Conservation (phyloP, 1,140 invertebrate genomes). For the Procambarus virginalis region DNA sequence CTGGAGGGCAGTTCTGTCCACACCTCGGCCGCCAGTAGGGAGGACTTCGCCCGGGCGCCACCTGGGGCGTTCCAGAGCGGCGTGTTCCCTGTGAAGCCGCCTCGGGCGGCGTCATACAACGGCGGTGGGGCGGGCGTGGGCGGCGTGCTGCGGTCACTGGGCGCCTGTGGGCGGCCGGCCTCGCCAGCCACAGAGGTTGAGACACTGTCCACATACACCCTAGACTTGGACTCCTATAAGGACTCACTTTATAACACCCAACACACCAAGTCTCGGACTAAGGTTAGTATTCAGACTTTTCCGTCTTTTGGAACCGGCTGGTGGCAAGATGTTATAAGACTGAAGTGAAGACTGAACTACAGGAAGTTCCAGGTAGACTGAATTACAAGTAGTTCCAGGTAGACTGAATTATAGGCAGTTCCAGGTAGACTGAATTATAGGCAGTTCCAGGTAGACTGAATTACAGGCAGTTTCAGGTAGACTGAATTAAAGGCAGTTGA, state of each 20-base stretch:
- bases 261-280: background rate
- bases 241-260: background rate
- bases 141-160: slow-evolving; percentile 44
- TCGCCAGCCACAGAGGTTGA: slow-evolving; percentile 38
- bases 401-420: too few relatives aligned
- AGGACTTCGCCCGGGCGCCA: background rate
- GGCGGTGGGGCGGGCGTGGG: slow-evolving; percentile 19
- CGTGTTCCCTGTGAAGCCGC: slow-evolving; percentile 41
- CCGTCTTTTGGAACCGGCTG: background rate
- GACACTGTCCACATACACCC: slow-evolving; percentile 40
- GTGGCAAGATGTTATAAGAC: too few relatives aligned
- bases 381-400: too few relatives aligned
- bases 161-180: slow-evolving; percentile 48
- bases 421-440: too few relatives aligned
- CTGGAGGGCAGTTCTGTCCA: background rate
- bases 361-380: too few relatives aligned
- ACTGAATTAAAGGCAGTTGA: too few relatives aligned
- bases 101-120: background rate
- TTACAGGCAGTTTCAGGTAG: too few relatives aligned
- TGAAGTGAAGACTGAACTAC: too few relatives aligned
- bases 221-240: slow-evolving; percentile 16
- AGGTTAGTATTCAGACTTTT: background rate
- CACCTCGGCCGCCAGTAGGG: background rate
- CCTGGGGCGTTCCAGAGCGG: slow-evolving; percentile 15
- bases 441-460: too few relatives aligned